Evolutionary conservation across 1,140 invertebrate species (phyloP).

Genomic region (Anastatus disparis): DNA sequence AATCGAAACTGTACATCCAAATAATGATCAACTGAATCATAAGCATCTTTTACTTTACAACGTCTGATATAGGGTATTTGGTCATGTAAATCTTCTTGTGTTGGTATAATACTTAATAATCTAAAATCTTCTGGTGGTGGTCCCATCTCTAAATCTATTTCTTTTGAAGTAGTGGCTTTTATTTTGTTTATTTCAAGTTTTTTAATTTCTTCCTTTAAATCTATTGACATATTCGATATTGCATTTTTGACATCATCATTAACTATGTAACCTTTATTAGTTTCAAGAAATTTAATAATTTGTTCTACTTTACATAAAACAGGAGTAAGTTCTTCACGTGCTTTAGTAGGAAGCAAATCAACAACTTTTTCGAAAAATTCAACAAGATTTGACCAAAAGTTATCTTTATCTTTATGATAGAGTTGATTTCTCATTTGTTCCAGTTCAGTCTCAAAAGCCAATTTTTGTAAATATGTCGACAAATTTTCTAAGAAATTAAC

Average conservation of each 20-base stretch:
- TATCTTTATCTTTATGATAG: too few species aligned
- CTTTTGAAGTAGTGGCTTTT: too few species aligned
- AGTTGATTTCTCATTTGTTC: not conserved
- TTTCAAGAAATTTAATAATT: too few species aligned
- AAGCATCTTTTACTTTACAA: too few species aligned
- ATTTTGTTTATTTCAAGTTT: not conserved
- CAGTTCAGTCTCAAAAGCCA: not conserved
- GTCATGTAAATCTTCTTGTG: not conserved
- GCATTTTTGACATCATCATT: not conserved
- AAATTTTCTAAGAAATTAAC: too few species aligned
- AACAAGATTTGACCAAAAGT: too few species aligned
- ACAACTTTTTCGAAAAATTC: not conserved
- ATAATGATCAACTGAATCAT: too few species aligned
- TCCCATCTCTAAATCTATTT: too few species aligned
- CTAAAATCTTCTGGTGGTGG: too few species aligned
- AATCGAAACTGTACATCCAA: too few species aligned
- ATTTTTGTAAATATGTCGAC: not conserved
- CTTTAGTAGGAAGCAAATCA: not conserved
- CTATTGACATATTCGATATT: not conserved
- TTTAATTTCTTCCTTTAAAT: not conserved
- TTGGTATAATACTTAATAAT: not conserved
- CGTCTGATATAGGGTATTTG: constrained; percentile 56
- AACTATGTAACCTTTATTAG: not conserved
- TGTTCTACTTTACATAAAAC: not conserved
- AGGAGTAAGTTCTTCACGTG: not conserved